Evolutionary conservation across 2,888 invertebrate genomes (phyloP).

Genomic region (Yponomeuta cagnagella): DNA sequence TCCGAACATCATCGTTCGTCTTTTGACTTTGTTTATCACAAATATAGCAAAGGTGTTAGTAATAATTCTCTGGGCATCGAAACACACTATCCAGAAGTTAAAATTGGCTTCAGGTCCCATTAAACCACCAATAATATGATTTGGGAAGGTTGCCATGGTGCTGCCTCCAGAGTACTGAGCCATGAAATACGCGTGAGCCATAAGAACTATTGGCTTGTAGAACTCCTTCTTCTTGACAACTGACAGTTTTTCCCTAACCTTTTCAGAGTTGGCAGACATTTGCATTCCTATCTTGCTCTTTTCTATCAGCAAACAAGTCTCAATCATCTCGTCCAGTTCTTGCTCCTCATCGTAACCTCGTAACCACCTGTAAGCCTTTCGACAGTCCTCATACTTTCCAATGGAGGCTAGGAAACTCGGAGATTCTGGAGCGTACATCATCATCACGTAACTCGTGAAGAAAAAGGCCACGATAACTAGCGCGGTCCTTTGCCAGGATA

Average conservation of each 20-base stretch:
- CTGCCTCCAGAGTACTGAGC: conserved; percentile 81
- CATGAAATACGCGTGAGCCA: conserved; percentile 77
- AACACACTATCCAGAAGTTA: conserved; percentile 78
- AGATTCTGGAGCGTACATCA: conserved; percentile 71
- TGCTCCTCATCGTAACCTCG: conserved; percentile 61
- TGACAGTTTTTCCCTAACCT: conserved; percentile 24
- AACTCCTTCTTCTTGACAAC: conserved; percentile 59
- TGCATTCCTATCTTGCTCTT: conserved; percentile 28
- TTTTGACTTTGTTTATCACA: conserved; percentile 73
- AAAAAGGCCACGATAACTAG: conserved; percentile 60
- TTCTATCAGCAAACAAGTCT: conserved; percentile 32
- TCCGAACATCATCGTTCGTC: conserved; percentile 75
- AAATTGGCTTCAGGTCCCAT: conserved; percentile 75
- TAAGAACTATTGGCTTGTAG: conserved; percentile 71
- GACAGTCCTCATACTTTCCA: conserved; percentile 69
- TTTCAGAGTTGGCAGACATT: conserved; percentile 5
- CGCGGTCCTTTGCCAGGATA: conserved; percentile 73
- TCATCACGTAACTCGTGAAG: conserved; percentile 55
- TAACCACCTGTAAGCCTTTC: conserved; percentile 71
- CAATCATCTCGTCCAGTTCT: conserved; percentile 51
- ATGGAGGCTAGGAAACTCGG: conserved; percentile 78
- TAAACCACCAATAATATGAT: conserved; percentile 72
- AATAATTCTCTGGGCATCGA: conserved; percentile 77
- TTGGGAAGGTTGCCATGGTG: conserved; percentile 80
- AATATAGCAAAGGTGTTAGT: conserved; percentile 76